Evolutionary conservation across 2,797 vertebrate species (phyloP).

Genomic region (Lophius americanus): DNA sequence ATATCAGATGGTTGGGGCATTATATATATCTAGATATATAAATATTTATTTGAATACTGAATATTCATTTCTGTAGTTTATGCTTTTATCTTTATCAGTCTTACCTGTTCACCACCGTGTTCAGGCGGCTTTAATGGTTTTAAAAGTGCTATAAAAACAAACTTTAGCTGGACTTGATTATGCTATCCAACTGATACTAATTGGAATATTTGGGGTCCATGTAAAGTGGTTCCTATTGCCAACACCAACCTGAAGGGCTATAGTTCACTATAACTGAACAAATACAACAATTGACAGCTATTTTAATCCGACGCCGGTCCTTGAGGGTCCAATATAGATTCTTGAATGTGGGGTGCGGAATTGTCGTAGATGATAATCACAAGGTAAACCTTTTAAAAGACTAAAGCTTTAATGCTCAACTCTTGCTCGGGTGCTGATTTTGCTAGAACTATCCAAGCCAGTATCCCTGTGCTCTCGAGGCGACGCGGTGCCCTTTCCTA

Average conservation of each 20-base stretch:
- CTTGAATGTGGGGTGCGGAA: neutral
- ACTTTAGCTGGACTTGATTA: too few species aligned
- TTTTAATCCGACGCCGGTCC: neutral
- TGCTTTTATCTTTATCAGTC: too few species aligned
- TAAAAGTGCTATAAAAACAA: too few species aligned
- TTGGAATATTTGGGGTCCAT: too few species aligned
- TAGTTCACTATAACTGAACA: neutral
- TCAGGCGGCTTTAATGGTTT: too few species aligned
- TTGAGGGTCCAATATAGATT: too few species aligned
- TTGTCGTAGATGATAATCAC: neutral
- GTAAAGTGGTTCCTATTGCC: neutral
- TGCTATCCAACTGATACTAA: too few species aligned
- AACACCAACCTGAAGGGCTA: constrained; percentile 22
- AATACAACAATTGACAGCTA: neutral
- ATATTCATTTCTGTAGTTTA: too few species aligned
- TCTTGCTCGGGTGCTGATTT: constrained; percentile 16
- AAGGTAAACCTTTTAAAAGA: neutral
- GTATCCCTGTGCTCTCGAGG: neutral
- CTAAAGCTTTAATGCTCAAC: constrained; percentile 12
- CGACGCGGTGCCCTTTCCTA: constrained; percentile 32
- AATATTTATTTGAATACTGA: too few species aligned
- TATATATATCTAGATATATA: too few species aligned
- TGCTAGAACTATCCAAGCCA: constrained; percentile 32
- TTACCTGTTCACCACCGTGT: too few species aligned
- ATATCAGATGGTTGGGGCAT: too few species aligned